phyloP scores from a whole-genome alignment of 64 coral and sea anemone genomes.

The Orbicella faveolata region DNA sequence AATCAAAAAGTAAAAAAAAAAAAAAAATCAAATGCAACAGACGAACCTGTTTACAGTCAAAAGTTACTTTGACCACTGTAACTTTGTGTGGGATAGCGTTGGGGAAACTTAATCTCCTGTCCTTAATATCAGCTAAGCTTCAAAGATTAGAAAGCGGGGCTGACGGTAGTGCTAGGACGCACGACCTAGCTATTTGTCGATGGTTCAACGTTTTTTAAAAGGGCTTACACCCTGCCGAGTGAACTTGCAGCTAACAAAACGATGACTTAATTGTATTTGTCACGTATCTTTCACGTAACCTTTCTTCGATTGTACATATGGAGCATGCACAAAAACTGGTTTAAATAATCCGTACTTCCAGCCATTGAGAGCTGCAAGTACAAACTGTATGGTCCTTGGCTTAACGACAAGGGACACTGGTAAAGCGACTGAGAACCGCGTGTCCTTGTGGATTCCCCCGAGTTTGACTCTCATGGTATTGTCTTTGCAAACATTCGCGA shows the following conservation, averaged over 20 bases:
- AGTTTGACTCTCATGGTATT: constrained; percentile 63
- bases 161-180: no score
- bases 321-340: constrained; percentile 37
- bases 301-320: background rate
- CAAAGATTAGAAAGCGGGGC: no score
- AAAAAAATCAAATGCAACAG: no score
- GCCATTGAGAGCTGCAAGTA: constrained; percentile 60
- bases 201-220: no score
- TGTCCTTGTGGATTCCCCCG: constrained; percentile 38
- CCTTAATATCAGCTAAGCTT: no score
- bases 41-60: no score
- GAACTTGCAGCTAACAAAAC: background rate
- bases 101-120: no score
- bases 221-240: no score
- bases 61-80: no score
- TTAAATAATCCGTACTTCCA: constrained; percentile 86
- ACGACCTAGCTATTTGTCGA: no score
- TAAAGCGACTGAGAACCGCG: constrained; percentile 47
- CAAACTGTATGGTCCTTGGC: constrained; percentile 70
- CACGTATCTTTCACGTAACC: background rate
- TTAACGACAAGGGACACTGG: constrained; percentile 64
- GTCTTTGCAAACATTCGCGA: constrained; percentile 65
- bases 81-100: no score
- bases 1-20: no score
- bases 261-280: background rate